Conservation (phyloP, 2,888 invertebrate genomes). For the Rhamnusium bicolor region DNA sequence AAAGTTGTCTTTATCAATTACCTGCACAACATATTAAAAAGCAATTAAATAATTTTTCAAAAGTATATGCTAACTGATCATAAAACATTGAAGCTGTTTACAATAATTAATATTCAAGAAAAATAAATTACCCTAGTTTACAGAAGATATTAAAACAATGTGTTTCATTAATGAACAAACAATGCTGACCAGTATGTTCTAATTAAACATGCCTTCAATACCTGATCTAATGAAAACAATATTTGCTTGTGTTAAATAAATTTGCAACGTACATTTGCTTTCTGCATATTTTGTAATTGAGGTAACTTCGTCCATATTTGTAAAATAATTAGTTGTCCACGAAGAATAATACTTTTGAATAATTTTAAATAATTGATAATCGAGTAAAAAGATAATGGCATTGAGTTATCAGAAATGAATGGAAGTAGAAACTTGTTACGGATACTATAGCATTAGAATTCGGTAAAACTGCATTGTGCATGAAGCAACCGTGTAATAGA, state of each 20-base stretch:
- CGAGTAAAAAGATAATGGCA: too few species aligned
- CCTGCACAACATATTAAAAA: neutral
- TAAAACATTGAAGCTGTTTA: slow-evolving; percentile 11
- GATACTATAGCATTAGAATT: too few species aligned
- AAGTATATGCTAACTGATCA: slow-evolving; percentile 13
- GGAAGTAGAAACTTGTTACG: too few species aligned
- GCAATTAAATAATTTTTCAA: slow-evolving; percentile 14
- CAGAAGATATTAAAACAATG: slow-evolving; percentile 25
- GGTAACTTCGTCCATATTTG: neutral
- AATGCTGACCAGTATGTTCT: slow-evolving; percentile 13
- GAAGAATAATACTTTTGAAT: too few species aligned
- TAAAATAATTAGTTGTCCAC: neutral
- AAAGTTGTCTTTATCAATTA: neutral
- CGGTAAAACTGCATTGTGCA: too few species aligned
- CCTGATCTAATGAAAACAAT: slow-evolving; percentile 20
- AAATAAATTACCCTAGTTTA: slow-evolving; percentile 19
- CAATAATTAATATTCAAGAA: slow-evolving; percentile 6
- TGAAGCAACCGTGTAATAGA: too few species aligned
- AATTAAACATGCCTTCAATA: slow-evolving; percentile 23
- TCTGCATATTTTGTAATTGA: neutral
- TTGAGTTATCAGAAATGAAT: too few species aligned
- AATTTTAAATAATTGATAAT: too few species aligned
- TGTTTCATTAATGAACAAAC: slow-evolving; percentile 16
- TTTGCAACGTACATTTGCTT: neutral
- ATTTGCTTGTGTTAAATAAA: slow-evolving; percentile 13